These are phyloP conservation scores for Encarsia formosa DNA, from an alignment of 2,888 invertebrate species.

Conservation along the genomic window DNA sequence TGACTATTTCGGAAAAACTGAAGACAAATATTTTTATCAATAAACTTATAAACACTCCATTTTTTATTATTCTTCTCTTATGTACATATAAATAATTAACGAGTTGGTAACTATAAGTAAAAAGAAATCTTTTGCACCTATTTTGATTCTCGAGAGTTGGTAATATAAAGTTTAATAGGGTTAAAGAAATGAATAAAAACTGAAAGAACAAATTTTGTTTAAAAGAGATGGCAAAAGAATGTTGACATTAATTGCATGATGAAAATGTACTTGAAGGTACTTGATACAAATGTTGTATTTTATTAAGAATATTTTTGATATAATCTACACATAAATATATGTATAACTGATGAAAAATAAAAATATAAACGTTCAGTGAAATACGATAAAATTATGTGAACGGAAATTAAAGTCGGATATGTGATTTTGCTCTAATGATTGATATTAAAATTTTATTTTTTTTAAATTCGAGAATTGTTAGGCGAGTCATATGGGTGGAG, in stretches of 20 bases:
- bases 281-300: slow-evolving; percentile 49
- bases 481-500: too few relatives aligned
- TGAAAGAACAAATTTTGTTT: neutral
- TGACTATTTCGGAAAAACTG: too few relatives aligned
- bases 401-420: slow-evolving; percentile 2
- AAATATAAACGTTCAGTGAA: slow-evolving; percentile 7
- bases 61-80: slow-evolving; percentile 4
- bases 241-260: slow-evolving; percentile 25
- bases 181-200: slow-evolving; percentile 1
- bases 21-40: too few relatives aligned
- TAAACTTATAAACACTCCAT: slow-evolving; percentile 7
- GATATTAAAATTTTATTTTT: too few relatives aligned
- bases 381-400: slow-evolving; percentile 1
- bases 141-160: neutral
- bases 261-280: slow-evolving; percentile 41
- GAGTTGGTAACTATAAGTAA: slow-evolving; percentile 1
- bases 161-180: slow-evolving; percentile 3
- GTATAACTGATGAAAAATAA: slow-evolving; percentile 26
- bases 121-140: neutral
- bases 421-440: neutral
- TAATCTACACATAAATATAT: slow-evolving; percentile 45
- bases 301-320: slow-evolving; percentile 53
- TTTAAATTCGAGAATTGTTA: too few relatives aligned
- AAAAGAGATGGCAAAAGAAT: neutral
- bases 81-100: slow-evolving; percentile 7